Percentiles rank a stretch among this genome's conserved stretches.
These are phyloP conservation scores for Bombus sylvicola DNA, from an alignment of 1,140 invertebrate species.

Conservation along the genomic window DNA sequence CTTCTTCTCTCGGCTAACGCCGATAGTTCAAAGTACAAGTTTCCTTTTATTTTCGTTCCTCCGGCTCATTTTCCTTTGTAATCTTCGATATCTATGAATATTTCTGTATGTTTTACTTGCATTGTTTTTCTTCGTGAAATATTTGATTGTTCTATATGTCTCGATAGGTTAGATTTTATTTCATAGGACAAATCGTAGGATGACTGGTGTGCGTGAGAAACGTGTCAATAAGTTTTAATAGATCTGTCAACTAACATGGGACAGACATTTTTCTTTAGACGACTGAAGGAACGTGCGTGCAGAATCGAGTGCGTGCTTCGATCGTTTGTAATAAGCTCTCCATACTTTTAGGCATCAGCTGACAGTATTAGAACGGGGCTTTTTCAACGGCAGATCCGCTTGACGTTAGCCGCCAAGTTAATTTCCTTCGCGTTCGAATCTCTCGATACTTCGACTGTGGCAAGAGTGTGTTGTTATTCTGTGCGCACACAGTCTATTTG, in stretches of 20 bases:
- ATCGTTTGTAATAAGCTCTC: conserved; percentile 37
- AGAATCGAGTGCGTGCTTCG: conserved; percentile 20
- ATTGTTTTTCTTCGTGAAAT: neutral
- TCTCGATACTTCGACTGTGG: neutral
- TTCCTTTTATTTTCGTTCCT: neutral
- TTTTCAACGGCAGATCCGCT: neutral
- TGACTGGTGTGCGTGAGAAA: neutral
- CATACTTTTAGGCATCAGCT: conserved; percentile 24
- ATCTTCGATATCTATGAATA: neutral
- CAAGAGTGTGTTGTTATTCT: neutral
- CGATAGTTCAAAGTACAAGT: conserved; percentile 55
- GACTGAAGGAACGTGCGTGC: neutral
- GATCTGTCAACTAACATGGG: neutral
- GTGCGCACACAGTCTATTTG: neutral
- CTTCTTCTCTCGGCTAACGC: neutral
- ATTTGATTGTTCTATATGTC: neutral
- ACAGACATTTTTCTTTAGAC: neutral
- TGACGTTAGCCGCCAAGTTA: conserved; percentile 5
- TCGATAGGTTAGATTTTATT: conserved; percentile 30
- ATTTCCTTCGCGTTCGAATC: conserved; percentile 13
- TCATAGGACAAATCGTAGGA: neutral
- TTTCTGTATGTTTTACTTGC: neutral
- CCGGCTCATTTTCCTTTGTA: neutral
- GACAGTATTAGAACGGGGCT: conserved; percentile 17
- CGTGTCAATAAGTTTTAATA: neutral